These are phyloP conservation scores for Rhabdomys dilectus DNA, from an alignment of 2,113 vertebrate species.

Conservation along the genomic window DNA sequence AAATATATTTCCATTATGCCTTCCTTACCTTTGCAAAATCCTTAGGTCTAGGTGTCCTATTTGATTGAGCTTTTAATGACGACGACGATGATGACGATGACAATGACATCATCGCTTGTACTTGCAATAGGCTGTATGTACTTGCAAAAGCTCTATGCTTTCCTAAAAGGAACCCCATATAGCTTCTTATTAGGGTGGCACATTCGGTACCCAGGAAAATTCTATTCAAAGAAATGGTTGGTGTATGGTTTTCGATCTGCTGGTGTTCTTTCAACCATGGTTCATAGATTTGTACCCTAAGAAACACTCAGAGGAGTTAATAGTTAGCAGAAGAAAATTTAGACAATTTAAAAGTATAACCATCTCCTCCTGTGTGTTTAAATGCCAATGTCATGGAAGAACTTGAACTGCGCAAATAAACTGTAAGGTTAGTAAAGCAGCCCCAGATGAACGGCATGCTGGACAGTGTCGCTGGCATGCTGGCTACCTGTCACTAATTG, in stretches of 20 bases:
- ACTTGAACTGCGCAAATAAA: conserved; percentile 9
- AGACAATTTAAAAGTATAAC: conserved; percentile 49
- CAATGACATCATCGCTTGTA: not conserved
- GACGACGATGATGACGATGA: not conserved
- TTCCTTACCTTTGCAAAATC: conserved; percentile 4
- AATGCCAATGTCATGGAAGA: conserved; percentile 56
- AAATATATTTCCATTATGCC: not conserved
- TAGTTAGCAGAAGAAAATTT: conserved; percentile 59
- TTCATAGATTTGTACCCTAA: not conserved
- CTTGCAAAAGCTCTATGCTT: conserved; percentile 32
- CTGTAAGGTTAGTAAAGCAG: not conserved
- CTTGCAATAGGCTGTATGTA: not conserved
- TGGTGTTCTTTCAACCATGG: not conserved
- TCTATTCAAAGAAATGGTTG: not conserved
- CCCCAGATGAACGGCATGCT: not conserved
- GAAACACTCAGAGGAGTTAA: conserved; percentile 45
- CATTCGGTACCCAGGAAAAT: not conserved
- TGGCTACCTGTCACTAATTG: not conserved
- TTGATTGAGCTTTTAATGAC: not conserved
- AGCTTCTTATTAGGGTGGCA: not conserved
- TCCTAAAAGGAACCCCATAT: not conserved
- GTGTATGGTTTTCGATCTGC: not conserved
- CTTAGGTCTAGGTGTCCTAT: not conserved
- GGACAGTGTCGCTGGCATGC: not conserved
- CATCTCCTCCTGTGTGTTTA: conserved; percentile 32